Evolutionary conservation across 2,797 vertebrate genomes (phyloP), one percentile per base, ranked within the genome.

Genomic region (Hydrocynus forskahlii): DNA sequence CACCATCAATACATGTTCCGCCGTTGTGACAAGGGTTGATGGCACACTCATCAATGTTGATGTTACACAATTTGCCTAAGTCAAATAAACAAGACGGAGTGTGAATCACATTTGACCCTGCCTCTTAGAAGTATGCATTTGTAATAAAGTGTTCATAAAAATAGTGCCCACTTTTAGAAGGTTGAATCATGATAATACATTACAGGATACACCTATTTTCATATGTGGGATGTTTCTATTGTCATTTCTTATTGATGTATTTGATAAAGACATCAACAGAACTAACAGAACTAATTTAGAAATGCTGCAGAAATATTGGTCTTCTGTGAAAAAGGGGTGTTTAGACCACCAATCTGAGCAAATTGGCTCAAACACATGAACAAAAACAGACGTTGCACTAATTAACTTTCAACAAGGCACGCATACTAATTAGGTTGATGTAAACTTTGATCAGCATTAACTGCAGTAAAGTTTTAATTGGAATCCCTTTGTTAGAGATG

Each of bases 11-110:
- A 9, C 98, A 99, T 0, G 96, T 98, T 83, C 97, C 98, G 0
- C 97, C 98, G 0, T 99, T 97, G 91, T 96, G 97, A 88, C 98
- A 99, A 3, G 97, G 97, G 89, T 93, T 93, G 85, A 90, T 94
- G 12, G 95, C 94, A 4, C 98, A 99, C 86, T 99, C 97, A 0
- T 99, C 95, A 0, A 98, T 96, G 90, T 99, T 96, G 85, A 97
- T 91, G 87, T 95, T 97, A 79, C 98, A 99, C 96, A 97, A 96
- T 48, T 91, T 95, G 2, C 97, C 98, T 99, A 91, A 81, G 2
- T 4, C 21, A 68, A 54, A 8, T 23, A 75, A 60, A 16, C 48
- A 43, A 59, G 60, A 25, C 45, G 12, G 48, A 60, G 29, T 5
- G 8, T 59, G 35, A 55, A 74, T 21, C 43, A 69, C 7, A 8